Percentiles rank a stretch among this genome's conserved stretches.
phyloP scores from a whole-genome alignment of 2,888 invertebrate genomes.

The Napeogenes sylphis region DNA sequence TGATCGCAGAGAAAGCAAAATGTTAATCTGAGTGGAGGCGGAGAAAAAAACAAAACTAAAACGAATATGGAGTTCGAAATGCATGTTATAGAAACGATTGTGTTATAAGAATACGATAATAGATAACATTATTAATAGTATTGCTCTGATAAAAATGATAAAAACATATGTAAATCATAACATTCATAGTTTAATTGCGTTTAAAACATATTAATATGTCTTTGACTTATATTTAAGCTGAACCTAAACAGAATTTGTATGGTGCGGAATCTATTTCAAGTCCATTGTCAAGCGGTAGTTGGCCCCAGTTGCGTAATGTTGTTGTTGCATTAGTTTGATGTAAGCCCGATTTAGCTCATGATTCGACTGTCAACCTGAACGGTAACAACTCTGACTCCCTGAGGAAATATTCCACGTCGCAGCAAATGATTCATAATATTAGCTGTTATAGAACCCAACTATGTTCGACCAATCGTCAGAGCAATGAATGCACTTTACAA shows the following conservation, averaged over 20 bases:
- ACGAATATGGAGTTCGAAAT: constrained; percentile 64
- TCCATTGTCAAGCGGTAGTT: constrained; percentile 65
- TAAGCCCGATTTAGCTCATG: constrained; percentile 32
- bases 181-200: too few relatives aligned
- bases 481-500: constrained; percentile 25
- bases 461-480: constrained; percentile 21
- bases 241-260: constrained; percentile 20
- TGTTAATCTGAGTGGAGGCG: constrained; percentile 41
- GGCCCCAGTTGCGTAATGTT: constrained; percentile 56
- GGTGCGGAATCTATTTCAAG: constrained; percentile 57
- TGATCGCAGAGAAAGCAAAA: constrained; percentile 68
- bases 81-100: constrained; percentile 55
- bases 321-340: constrained; percentile 53
- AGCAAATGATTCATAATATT: constrained; percentile 30
- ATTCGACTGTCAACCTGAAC: constrained; percentile 39
- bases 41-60: constrained; percentile 63
- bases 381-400: constrained; percentile 47
- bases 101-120: constrained; percentile 26
- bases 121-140: too few relatives aligned
- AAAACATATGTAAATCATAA: too few relatives aligned
- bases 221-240: not conserved
- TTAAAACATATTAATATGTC: too few relatives aligned
- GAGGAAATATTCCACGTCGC: constrained; percentile 36
- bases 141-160: too few relatives aligned
- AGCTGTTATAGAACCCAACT: constrained; percentile 22